Evolutionary conservation across 2,888 invertebrate genomes (phyloP), one percentile per base, ranked within the genome.

Genomic region (Epirrita christyi): DNA sequence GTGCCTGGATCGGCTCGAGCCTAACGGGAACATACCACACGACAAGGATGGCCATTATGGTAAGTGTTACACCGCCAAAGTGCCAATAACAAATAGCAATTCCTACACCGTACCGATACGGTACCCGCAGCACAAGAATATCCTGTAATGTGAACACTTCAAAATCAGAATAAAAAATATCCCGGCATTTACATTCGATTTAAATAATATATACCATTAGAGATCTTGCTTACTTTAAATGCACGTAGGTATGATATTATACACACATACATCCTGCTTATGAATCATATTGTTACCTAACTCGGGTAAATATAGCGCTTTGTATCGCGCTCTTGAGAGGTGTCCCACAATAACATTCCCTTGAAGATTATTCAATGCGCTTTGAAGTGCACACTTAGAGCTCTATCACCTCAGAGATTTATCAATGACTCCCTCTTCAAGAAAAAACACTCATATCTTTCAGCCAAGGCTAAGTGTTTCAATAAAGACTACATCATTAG

Each of bases 1-100:
- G 93, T 98, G 96, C 93, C 95, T 98, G 85, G 97, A 98, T 92
- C 94, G 97, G 84, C 94, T 97, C 80, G 98, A 98, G 93, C 97
- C 96, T 81, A 98, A 97, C 92, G 97, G 97, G 80, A 98, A 97
- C 93, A 97, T 97, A 93, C 97, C 95, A 80, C 95, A 95, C 86
- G 96, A 96, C 83, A 97, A 97, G 93, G 94, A 94, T 73, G 95
- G 96, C 88, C 91, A 90, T 74, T 92, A 90, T 70, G 91, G 91
- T 91, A 13, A 80, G 87, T 38, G 9, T 32, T 29, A 7, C 32
- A 9, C 9, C 32, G 8, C 9, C 32, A 32, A 21, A 21, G 21
- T 21, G 32, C 4, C 32, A 32, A 32, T 9, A 32, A 32, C 4
- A 32, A 9, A 32, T 32, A 32, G 32, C 6, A 32, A 32, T 32